A percentile compares a stretch with the other conserved stretches of the same genome.
Conservation (phyloP, 2,113 vertebrate genomes). For the Antechinus flavipes region DNA sequence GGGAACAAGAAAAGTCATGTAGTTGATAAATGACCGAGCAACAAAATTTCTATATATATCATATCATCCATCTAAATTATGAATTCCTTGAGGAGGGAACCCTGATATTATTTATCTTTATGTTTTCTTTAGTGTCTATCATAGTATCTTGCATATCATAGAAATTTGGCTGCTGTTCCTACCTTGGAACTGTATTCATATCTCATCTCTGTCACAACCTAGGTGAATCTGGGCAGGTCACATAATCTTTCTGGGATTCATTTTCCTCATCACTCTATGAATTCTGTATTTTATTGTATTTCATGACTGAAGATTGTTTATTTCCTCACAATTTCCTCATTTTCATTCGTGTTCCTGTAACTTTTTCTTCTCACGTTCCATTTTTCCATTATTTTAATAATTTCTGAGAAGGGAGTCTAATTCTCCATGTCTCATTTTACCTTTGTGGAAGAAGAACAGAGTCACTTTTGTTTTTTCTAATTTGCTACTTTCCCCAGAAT, state of each 20-base stretch:
- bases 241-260: background rate
- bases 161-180: background rate
- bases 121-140: background rate
- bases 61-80: background rate
- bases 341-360: slow-evolving; percentile 41
- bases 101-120: background rate
- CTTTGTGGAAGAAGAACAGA: background rate
- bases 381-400: background rate
- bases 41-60: background rate
- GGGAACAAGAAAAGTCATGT: background rate
- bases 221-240: background rate
- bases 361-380: slow-evolving; percentile 9
- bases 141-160: background rate
- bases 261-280: background rate
- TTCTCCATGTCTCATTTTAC: background rate
- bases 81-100: background rate
- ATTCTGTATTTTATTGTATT: slow-evolving; percentile 56
- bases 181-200: background rate
- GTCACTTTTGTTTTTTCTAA: background rate
- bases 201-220: background rate
- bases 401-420: background rate
- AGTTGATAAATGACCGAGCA: background rate
- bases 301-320: slow-evolving; percentile 28
- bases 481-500: background rate
- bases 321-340: slow-evolving; percentile 50